phyloP scores from a whole-genome alignment of 2,888 invertebrate species.

The Clistopyga incitator region DNA sequence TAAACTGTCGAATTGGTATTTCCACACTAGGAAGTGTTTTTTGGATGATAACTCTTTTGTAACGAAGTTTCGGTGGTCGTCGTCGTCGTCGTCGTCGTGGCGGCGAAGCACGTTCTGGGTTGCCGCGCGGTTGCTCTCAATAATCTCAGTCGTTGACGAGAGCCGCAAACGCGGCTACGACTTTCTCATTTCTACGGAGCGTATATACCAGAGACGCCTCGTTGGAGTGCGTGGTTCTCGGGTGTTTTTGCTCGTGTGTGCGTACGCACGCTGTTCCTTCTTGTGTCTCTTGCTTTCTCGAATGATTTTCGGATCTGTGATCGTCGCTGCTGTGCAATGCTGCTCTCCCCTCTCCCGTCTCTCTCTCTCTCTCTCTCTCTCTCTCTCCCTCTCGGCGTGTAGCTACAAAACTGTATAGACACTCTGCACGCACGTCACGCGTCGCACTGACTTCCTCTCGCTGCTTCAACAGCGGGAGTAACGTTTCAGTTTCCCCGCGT shows the following conservation, averaged over 20 bases:
- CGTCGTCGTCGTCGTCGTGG: constrained; percentile 26
- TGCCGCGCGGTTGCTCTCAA: constrained; percentile 40
- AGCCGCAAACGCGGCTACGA: constrained; percentile 68
- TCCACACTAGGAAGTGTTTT: not conserved
- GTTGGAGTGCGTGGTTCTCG: not conserved
- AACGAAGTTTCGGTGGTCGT: constrained; percentile 19
- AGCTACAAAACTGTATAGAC: constrained; percentile 19
- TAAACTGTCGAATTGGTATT: not conserved
- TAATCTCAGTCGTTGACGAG: constrained; percentile 27
- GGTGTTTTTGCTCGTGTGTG: constrained; percentile 27
- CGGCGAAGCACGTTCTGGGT: constrained; percentile 6
- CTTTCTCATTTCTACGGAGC: constrained; percentile 79
- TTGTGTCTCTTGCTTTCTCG: constrained; percentile 51
- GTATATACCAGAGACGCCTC: not conserved
- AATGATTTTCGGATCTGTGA: constrained; percentile 14
- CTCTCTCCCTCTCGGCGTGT: constrained; percentile 31
- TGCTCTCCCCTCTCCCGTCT: constrained; percentile 1
- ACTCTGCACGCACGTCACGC: constrained; percentile 58
- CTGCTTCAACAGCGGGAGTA: constrained; percentile 22
- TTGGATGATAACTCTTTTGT: not conserved
- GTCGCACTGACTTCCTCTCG: constrained; percentile 55
- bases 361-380: no score
- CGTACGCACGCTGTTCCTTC: constrained; percentile 25
- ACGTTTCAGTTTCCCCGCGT: constrained; percentile 41
- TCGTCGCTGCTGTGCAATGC: not conserved